Percentiles rank a stretch among this genome's conserved stretches.
These are phyloP conservation scores for Turritopsis rubra DNA, from an alignment of 30 jellyfish, hydroid and myxozoan species.

Conservation along the genomic window DNA sequence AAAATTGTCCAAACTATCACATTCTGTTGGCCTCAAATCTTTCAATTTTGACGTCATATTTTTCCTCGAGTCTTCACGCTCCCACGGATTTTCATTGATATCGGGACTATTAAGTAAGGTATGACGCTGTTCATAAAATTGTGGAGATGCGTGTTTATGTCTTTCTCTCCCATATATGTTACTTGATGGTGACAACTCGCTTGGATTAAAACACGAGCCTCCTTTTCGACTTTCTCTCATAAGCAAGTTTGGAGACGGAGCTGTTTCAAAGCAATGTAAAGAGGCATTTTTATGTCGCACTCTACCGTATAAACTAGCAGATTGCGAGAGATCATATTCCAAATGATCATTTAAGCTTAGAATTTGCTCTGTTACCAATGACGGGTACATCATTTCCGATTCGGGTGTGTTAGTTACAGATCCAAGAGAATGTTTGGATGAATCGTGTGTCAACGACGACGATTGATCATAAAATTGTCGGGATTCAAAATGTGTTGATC, in stretches of 20 bases:
- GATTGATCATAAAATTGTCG: background rate
- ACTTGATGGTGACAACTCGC: background rate
- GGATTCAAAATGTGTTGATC: background rate
- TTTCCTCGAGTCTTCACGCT: background rate
- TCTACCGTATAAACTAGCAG: background rate
- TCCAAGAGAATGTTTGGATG: background rate
- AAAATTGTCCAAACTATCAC: conserved; percentile 50
- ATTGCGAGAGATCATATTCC: background rate
- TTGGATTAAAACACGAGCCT: background rate
- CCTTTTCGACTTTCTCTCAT: background rate
- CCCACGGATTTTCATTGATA: conserved; percentile 1
- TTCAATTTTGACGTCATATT: background rate
- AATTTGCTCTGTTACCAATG: conserved; percentile 9
- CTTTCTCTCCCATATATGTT: background rate
- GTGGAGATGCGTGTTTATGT: background rate
- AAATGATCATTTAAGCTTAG: background rate
- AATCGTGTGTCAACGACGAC: background rate
- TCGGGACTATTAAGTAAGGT: background rate
- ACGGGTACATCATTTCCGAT: conserved; percentile 4
- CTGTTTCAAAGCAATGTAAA: background rate
- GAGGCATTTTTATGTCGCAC: background rate
- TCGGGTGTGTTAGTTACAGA: background rate
- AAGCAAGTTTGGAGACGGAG: background rate
- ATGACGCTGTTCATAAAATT: background rate
- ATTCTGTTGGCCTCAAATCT: background rate